Evolutionary conservation across 2,113 vertebrate species (phyloP).

Genomic region (Rattus rattus): DNA sequence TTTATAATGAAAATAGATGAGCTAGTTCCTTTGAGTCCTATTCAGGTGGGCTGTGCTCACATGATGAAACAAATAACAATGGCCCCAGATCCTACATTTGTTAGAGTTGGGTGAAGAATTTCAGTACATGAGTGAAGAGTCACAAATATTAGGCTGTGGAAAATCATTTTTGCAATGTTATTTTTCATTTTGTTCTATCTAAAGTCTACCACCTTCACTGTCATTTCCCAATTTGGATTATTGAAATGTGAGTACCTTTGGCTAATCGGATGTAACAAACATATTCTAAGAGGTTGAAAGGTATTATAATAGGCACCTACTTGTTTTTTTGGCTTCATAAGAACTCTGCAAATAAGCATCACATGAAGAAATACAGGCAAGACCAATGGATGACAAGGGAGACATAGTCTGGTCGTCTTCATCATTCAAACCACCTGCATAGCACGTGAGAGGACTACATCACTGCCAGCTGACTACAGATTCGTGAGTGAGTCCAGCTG

Average conservation of each 20-base stretch:
- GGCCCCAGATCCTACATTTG: background rate
- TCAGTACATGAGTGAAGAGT: background rate
- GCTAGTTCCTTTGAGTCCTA: background rate
- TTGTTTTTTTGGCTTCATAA: background rate
- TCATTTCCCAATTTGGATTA: background rate
- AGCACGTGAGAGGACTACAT: background rate
- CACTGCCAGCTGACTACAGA: background rate
- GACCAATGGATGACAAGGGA: background rate
- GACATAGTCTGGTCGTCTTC: background rate
- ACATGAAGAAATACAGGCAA: background rate
- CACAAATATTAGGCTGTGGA: background rate
- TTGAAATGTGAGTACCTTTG: background rate
- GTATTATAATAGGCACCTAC: accelerated
- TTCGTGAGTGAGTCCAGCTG: background rate
- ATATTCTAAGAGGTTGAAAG: background rate
- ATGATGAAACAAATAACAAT: background rate
- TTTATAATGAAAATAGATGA: background rate
- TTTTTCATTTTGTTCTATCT: background rate
- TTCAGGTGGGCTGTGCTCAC: background rate
- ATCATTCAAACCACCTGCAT: background rate
- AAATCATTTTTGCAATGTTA: background rate
- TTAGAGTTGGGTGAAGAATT: background rate
- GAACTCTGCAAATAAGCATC: background rate
- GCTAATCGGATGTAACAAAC: background rate
- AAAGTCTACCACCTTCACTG: background rate